Evolutionary conservation across 2,113 vertebrate species (phyloP), one percentile per base, ranked within the genome.

Genomic region (Corythaeola cristata): DNA sequence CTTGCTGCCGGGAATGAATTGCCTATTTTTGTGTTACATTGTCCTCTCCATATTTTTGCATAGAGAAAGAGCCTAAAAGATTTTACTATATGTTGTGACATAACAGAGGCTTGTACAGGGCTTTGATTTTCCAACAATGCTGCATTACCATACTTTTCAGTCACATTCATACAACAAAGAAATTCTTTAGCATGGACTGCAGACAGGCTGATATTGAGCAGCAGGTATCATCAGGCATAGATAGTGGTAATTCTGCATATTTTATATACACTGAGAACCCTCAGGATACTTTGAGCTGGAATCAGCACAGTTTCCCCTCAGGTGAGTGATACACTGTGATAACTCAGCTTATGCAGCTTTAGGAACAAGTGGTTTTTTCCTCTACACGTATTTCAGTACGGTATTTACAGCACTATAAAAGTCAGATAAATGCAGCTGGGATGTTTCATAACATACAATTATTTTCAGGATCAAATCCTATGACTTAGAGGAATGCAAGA

Each of bases 41-140:
- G 92, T 92, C 89, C 88, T 93, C 58, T 62, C 69, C n/a, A 56
- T 73, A 97, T 79, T 94, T 96, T 90, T 95, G 92, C 92, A 89
- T 75, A 89, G 78, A 83, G 47, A 60, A 93, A 87, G 79, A 92
- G 32, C 62, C 89, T 81, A 87, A 81, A 89, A 95, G 86, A 81
- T 79, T 92, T 97, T 92, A 80, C 90, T 93, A 15, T 85, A 77
- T 93, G 95, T 96, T 96, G 85, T 96, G 96, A 94, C 94, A 90
- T 96, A 91, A 90, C 93, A 91, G 91, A 90, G 60, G 45, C 64
- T 95, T 49, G 64, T 55, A 64, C 3, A 12, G 84, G 83, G 76
- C 94, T 97, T 94, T 94, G 84, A 90, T 95, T 97, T 93, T 75
- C 76, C 95, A 92, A 89, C 90, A 95, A 92, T 86, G 90, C 74